Base-by-base conservation (phyloP, 2,113 vertebrate genomes). In the Indicator maculatus region DNA sequence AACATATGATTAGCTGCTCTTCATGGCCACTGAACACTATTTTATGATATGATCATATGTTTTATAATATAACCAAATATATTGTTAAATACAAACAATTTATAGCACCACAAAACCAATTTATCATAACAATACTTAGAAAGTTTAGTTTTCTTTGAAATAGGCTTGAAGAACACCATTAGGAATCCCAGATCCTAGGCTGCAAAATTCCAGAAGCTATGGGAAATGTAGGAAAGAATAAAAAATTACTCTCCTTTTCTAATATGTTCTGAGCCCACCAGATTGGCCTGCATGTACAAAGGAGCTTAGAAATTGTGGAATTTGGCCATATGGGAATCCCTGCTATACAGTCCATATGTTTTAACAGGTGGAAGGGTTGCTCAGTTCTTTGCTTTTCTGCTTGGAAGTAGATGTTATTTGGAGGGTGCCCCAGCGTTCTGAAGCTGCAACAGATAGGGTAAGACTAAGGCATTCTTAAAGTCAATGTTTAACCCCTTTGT, bases 281-380 rank as follows among this genome's bases (percentile, higher is more conserved):
- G 67, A 85, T 87, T 58, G 50, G 7, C 41, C 53, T 73, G 44
- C 19, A 31, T 65, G 24, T 52, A 50, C 12, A 70, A 77, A 85
- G 52, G 13, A 65, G 26, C 50, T 83, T 75, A 18, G 61, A 91
- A 92, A 92, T n/a, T 39, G 45, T 65, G 63, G 70, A 30, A 66
- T 75, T 58, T 65, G 59, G 59, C 50, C 83, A 82, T n/a, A n/a
- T 88, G 82, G 74, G 64, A 95, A 86, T 84, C 89, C 73, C 78
- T 91, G 64, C 72, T 79, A 21, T 56, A 70, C 38, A 52, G 31
- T 24, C 82, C 79, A 44, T 91, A 79, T 89, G 82, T 50, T 92
- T 80, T 55, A 91, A 63, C 79, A 93, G 74, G 87, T 84, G 93
- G 78, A 67, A 91, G 36, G 13, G 28, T 33, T 67, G 45, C 52